These are phyloP conservation scores for Drosophila birchii DNA, from an alignment of 2,888 invertebrate genomes.

Conservation along the genomic window DNA sequence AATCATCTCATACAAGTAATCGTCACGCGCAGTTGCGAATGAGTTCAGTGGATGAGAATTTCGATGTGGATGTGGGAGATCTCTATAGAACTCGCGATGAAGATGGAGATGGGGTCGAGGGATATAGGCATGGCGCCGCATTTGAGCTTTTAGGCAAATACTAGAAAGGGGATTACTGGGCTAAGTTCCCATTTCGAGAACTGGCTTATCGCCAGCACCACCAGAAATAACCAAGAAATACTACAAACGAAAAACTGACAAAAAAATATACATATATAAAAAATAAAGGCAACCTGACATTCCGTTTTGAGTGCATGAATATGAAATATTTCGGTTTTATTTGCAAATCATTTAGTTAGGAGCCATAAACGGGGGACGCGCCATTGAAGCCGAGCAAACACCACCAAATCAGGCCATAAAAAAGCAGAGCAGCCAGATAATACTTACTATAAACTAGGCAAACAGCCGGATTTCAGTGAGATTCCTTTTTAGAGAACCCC, in stretches of 20 bases:
- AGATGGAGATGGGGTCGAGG: neutral
- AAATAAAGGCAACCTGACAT: slow-evolving; percentile 14
- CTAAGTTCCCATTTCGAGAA: slow-evolving; percentile 32
- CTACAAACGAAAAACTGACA: neutral
- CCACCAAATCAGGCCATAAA: slow-evolving; percentile 25
- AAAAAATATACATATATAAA: neutral
- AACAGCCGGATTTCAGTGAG: slow-evolving; percentile 18
- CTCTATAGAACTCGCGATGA: neutral
- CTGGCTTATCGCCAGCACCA: slow-evolving; percentile 28
- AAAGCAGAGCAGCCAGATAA: slow-evolving; percentile 29
- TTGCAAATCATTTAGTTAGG: slow-evolving; percentile 49
- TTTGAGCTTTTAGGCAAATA: slow-evolving; percentile 61
- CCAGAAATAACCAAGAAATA: slow-evolving; percentile 23
- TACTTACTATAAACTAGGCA: slow-evolving; percentile 29
- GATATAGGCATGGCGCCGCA: slow-evolving; percentile 40
- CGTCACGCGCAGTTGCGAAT: slow-evolving; percentile 36
- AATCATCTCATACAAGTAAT: slow-evolving; percentile 18
- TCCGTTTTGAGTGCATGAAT: slow-evolving; percentile 40
- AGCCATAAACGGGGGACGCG: slow-evolving; percentile 35
- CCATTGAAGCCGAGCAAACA: slow-evolving; percentile 37
- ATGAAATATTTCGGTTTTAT: slow-evolving; percentile 44
- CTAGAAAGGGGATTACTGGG: slow-evolving; percentile 57
- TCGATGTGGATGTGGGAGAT: slow-evolving; percentile 6
- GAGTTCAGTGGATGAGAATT: slow-evolving; percentile 32
- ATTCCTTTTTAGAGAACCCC: neutral